Conservation (phyloP, 2,797 vertebrate genomes). For the Smutsia gigantea region DNA sequence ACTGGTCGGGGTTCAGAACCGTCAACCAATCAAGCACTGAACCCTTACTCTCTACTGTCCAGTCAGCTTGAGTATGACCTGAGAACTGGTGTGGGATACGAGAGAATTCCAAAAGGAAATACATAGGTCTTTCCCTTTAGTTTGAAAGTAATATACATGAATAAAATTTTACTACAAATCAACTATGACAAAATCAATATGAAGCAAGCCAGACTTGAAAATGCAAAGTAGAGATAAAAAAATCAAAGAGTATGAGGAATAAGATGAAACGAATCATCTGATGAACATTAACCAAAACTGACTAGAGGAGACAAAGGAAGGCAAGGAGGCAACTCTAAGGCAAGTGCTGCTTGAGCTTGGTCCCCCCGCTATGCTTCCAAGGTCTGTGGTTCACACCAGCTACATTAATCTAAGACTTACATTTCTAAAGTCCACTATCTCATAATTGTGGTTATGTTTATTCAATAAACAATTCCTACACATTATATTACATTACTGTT, state of each 20-base stretch:
- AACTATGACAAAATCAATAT: conserved; percentile 18
- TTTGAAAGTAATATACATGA: conserved; percentile 32
- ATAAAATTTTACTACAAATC: conserved; percentile 30
- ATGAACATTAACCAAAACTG: background rate
- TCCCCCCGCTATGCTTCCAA: background rate
- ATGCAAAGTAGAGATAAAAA: conserved; percentile 34
- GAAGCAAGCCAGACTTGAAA: conserved; percentile 12
- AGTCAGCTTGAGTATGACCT: background rate
- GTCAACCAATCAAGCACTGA: conserved; percentile 54
- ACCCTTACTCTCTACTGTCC: background rate
- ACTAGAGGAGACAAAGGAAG: background rate
- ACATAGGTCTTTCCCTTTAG: background rate
- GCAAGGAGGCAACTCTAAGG: background rate
- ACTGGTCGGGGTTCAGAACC: conserved; percentile 59
- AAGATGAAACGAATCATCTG: conserved; percentile 29
- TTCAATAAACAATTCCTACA: conserved; percentile 36
- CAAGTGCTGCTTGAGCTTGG: background rate
- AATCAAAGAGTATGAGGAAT: background rate
- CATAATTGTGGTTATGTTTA: background rate
- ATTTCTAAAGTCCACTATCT: background rate
- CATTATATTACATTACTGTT: background rate
- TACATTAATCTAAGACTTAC: background rate
- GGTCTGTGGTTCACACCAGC: background rate
- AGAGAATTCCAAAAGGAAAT: conserved; percentile 51
- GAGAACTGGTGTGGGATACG: background rate